Evolutionary conservation across 2,113 vertebrate genomes (phyloP).

Genomic region (Baryphthengus martii): DNA sequence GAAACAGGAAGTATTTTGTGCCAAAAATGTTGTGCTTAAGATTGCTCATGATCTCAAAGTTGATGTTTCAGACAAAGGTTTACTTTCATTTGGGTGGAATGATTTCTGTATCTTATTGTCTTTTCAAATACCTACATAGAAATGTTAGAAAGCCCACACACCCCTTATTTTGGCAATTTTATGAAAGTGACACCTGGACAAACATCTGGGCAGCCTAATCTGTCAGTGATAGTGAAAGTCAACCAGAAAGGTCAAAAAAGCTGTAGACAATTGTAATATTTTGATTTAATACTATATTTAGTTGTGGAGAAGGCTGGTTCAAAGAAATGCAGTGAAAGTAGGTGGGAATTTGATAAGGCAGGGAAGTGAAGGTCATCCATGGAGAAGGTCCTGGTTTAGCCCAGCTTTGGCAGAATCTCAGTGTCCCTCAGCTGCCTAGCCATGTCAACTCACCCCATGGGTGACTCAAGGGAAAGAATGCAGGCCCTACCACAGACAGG

Average conservation of each 20-base stretch:
- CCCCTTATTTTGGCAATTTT: conserved; percentile 75
- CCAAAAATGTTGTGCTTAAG: conserved; percentile 51
- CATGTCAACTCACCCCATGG: accelerated
- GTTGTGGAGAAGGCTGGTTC: not conserved
- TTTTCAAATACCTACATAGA: conserved; percentile 68
- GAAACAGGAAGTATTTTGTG: conserved; percentile 49
- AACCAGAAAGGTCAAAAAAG: conserved; percentile 76
- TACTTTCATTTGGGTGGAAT: conserved; percentile 53
- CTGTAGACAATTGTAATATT: conserved; percentile 61
- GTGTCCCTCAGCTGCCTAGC: not conserved
- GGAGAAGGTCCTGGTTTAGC: not conserved
- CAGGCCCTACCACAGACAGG: not conserved
- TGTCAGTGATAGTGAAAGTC: conserved; percentile 83
- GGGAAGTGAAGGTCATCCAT: not conserved
- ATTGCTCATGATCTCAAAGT: not conserved
- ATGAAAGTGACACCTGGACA: conserved; percentile 82
- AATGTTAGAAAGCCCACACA: conserved; percentile 63
- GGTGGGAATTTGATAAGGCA: not conserved
- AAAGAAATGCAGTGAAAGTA: not conserved
- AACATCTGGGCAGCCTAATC: conserved; percentile 80
- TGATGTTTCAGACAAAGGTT: conserved; percentile 67
- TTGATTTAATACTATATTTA: conserved; percentile 23
- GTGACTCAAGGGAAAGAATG: not conserved
- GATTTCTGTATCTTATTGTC: conserved; percentile 68
- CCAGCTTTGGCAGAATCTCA: not conserved